Evolutionary conservation across 1,140 invertebrate species (phyloP).

Genomic region (Triops cancriformis): DNA sequence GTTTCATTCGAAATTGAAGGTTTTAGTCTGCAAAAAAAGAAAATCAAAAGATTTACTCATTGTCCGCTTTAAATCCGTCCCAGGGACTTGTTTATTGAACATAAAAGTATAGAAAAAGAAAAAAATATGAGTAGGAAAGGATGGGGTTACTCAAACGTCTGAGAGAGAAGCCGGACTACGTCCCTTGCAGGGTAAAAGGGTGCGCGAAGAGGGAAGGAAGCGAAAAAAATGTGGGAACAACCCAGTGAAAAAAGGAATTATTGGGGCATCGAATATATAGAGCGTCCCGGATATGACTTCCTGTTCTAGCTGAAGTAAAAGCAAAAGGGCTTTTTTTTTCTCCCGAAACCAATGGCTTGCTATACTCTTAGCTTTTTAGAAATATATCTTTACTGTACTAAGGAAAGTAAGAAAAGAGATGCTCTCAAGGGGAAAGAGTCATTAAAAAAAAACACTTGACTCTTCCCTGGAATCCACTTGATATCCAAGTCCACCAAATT

Average conservation of each 20-base stretch:
- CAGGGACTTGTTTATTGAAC: background rate
- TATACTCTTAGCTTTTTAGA: background rate
- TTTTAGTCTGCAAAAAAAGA: too few species aligned
- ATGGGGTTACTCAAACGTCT: background rate
- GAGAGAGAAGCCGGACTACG: background rate
- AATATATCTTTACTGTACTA: background rate
- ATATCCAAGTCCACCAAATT: background rate
- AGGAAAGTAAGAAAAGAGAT: background rate
- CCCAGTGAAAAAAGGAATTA: background rate
- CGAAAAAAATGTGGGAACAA: background rate
- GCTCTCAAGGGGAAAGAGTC: slow-evolving; percentile 4
- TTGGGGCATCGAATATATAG: slow-evolving; percentile 10
- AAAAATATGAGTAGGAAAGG: background rate
- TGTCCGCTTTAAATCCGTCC: background rate
- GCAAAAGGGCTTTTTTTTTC: background rate
- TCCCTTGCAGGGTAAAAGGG: background rate
- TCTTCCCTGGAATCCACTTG: background rate
- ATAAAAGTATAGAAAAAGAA: background rate
- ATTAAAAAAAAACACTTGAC: background rate
- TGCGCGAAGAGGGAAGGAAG: background rate
- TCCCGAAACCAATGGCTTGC: background rate
- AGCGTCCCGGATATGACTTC: slow-evolving; percentile 1
- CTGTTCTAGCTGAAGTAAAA: background rate
- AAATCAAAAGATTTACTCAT: background rate
- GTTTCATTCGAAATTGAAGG: too few species aligned